Conservation (phyloP, 2,113 vertebrate genomes). For the Solenodon paradoxus region DNA sequence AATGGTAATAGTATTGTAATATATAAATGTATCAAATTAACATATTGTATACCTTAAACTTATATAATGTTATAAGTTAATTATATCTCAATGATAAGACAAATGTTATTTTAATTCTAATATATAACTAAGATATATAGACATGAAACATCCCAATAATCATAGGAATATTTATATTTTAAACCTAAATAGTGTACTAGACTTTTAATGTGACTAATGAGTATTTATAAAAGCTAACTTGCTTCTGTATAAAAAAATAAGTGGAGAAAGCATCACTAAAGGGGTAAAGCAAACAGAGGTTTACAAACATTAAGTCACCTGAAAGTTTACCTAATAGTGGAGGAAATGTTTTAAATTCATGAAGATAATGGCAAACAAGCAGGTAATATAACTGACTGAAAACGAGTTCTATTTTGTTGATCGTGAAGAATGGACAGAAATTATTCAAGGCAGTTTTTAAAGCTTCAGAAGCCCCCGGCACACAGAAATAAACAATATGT, state of each 20-base stretch:
- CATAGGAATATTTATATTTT: background rate
- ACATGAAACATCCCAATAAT: background rate
- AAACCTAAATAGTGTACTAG: conserved; percentile 7
- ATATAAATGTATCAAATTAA: background rate
- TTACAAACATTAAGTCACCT: background rate
- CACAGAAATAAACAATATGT: background rate
- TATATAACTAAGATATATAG: conserved; percentile 29
- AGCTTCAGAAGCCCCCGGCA: background rate
- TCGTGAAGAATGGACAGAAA: background rate
- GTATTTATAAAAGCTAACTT: conserved; percentile 40
- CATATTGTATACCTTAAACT: background rate
- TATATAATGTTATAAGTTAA: background rate
- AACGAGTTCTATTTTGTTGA: conserved; percentile 37
- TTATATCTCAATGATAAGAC: background rate
- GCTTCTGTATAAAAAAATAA: background rate
- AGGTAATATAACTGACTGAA: background rate
- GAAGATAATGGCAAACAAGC: background rate
- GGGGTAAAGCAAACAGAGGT: background rate
- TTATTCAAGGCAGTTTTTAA: background rate
- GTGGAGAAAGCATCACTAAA: background rate
- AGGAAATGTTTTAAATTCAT: background rate
- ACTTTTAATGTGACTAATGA: background rate
- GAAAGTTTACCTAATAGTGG: background rate
- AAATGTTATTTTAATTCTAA: conserved; percentile 15
- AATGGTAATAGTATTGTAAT: background rate